Base-by-base conservation (phyloP, 2,888 invertebrate genomes). In the Cryptops parisi region DNA sequence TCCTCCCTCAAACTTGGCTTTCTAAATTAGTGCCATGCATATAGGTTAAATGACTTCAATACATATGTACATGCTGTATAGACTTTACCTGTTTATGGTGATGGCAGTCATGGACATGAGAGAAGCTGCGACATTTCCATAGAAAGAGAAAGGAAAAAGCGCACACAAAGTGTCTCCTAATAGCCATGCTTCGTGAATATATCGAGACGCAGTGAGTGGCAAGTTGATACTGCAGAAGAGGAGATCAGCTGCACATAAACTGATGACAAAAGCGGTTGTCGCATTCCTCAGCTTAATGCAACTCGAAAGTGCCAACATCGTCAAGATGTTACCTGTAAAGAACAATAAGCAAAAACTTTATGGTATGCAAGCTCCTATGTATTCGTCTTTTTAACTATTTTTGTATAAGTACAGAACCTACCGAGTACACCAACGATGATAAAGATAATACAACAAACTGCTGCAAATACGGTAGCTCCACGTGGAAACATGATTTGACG, bases 71-170 rank as follows among this genome's bases (percentile, higher is more conserved):
- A n/a, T n/a, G n/a, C n/a, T n/a, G n/a, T n/a, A 40, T 17, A 12
- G 19, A 21, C 56, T 71, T 72, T 64, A 86, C 85, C 88, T 81
- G 71, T 88, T 89, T 55, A 89, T 71, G 26, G 88, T 88, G 59
- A 89, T 88, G 59, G 86, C 86, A 50, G 88, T 87, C 84, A 89
- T 88, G 63, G 85, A 87, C 57, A 88, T 74, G 38, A 89, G 71
- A 0, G 87, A 87, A 2, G 86, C 85, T 0, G 87, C 88, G 50
- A 88, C 87, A 67, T 89, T 89, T 55, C 87, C 87, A 65, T 89
- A 89, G 71, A 89, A 87, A 60, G 89, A 78, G 60, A 89, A 81
- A 0, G 88, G 87, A 71, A 88, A 89, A 68, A 88, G 75, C 70
- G 81, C 80, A 67, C 88, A 89, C 33, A 87, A 73, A 1, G 76